Base-by-base conservation (phyloP, 2,113 vertebrate species). In the Chionis minor region DNA sequence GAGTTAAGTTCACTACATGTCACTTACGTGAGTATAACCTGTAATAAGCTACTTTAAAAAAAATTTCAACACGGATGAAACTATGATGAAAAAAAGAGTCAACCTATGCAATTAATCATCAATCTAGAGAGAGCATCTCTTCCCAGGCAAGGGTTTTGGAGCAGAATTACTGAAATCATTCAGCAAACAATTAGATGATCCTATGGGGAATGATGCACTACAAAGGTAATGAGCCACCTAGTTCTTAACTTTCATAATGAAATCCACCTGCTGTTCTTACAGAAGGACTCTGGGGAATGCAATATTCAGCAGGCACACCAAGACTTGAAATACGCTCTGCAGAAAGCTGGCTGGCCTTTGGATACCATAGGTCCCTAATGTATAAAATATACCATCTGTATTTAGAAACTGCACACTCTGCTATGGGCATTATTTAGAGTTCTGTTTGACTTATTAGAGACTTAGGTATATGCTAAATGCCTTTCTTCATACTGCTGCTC, bases 81-180 rank as follows among this genome's bases (percentile, higher is more conserved):
- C 65, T 26, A 49, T 10, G 51, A 21, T 56, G 17, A 30, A 32
- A 38, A 87, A 23, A 88, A 51, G 28, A 62, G 75, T 65, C 49
- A 74, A 71, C 23, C 59, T 81, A 54, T 58, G 42, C 45, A 78
- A 56, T 78, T 80, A 78, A 91, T 92, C 86, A 91, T 74, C 75
- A 92, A 40, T 61, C 90, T 79, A 45, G 77, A 56, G 73, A 91
- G 62, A 81, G 14, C 18, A 22, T 5, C 52, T 92, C 51, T 84
- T 90, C 80, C 66, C 33, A 35, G 51, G n/a, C 52, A 96, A 89
- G 40, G 59, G 63, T 94, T 20, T 66, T 89, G 51, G 45, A 94
- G 35, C 45, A 94, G 80, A 86, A 94, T 86, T n/a, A 79, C 75
- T 63, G 33, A 30, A 93, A 73, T 93, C 49, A 40, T 71, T 94